Evolutionary conservation across 2,797 vertebrate species (phyloP).

Genomic region (Lacerta bilineata): DNA sequence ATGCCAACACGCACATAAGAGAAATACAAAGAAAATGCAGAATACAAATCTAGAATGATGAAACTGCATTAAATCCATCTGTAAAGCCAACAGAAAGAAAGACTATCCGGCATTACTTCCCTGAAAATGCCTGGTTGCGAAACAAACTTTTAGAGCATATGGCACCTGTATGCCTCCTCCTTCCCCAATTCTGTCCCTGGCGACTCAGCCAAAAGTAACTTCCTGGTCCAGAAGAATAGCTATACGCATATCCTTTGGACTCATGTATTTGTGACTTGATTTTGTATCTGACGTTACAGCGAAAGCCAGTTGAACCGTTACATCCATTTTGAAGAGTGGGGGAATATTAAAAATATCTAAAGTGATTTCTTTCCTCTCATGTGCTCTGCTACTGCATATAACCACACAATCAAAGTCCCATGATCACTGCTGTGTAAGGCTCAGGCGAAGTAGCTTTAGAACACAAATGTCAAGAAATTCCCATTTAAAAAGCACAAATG

Average conservation of each 20-base stretch:
- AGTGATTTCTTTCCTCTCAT: neutral
- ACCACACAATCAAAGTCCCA: neutral
- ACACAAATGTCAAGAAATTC: neutral
- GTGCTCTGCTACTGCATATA: neutral
- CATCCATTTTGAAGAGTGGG: neutral
- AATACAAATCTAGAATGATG: too few relatives aligned
- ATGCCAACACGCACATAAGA: too few relatives aligned
- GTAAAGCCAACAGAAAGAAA: too few relatives aligned
- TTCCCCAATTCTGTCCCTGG: neutral
- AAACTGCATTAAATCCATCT: too few relatives aligned
- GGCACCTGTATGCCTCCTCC: neutral
- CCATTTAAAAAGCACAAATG: slow-evolving; percentile 13
- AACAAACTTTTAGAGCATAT: too few relatives aligned
- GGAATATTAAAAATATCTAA: slow-evolving; percentile 16
- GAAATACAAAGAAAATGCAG: too few relatives aligned
- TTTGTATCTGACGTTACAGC: neutral
- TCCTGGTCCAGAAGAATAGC: neutral
- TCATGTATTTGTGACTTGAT: neutral
- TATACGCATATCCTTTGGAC: neutral
- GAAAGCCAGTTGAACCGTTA: too few relatives aligned
- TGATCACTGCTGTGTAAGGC: neutral
- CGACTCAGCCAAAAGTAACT: neutral
- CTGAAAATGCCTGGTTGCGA: too few relatives aligned
- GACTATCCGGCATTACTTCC: too few relatives aligned
- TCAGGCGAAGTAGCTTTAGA: neutral